Percentiles rank a stretch among this genome's conserved stretches.
Evolutionary conservation across 2,797 vertebrate genomes (phyloP).

Genomic region (Danio choprae): DNA sequence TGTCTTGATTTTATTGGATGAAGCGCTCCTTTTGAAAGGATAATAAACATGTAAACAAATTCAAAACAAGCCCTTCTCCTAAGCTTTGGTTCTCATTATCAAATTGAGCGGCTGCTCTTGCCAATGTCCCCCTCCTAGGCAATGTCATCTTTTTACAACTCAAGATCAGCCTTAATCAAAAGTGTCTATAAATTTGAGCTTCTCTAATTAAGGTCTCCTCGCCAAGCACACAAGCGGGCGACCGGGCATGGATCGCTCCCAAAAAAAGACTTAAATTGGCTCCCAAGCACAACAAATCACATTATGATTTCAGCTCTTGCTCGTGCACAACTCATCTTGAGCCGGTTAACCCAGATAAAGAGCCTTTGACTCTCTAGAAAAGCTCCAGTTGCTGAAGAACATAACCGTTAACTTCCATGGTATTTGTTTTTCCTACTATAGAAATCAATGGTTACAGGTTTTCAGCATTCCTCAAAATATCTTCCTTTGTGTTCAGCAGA

Average conservation of each 20-base stretch:
- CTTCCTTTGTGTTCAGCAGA: no score
- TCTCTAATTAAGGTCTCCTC: constrained; percentile 73
- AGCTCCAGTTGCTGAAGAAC: background rate
- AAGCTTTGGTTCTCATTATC: constrained; percentile 74
- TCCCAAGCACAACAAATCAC: constrained; percentile 74
- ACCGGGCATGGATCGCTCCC: constrained; percentile 63
- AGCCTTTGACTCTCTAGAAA: constrained; percentile 11
- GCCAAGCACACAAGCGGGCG: constrained; percentile 60
- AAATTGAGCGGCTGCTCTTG: constrained; percentile 63
- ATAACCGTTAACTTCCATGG: no score
- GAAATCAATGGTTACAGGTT: no score
- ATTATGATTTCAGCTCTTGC: constrained; percentile 72
- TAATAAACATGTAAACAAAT: constrained; percentile 79
- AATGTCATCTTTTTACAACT: constrained; percentile 71
- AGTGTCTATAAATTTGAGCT: constrained; percentile 73
- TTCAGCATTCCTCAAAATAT: no score
- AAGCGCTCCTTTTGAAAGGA: constrained; percentile 70
- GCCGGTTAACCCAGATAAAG: constrained; percentile 68
- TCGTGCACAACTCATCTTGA: constrained; percentile 72
- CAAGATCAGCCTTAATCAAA: constrained; percentile 74
- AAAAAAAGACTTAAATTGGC: constrained; percentile 71
- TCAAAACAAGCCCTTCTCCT: constrained; percentile 68
- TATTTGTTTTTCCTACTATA: no score
- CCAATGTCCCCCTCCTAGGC: constrained; percentile 65
- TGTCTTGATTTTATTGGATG: constrained; percentile 67